Evolutionary conservation across 2,797 vertebrate genomes (phyloP).

Genomic region (Pseudochirops corinnae): DNA sequence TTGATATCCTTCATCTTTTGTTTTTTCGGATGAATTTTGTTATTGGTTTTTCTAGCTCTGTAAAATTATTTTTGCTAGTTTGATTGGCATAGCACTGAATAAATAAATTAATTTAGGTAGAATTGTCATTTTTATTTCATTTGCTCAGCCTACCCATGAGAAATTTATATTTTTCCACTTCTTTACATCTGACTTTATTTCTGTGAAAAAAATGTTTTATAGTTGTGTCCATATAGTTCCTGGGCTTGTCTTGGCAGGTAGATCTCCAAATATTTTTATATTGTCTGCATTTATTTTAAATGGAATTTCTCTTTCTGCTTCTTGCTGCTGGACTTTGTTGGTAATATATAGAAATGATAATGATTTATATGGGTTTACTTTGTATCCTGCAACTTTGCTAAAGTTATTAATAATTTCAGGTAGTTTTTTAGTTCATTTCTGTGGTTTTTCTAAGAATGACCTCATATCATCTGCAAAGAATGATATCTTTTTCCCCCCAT

Average conservation of each 20-base stretch:
- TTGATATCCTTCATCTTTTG: not conserved
- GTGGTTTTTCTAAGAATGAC: no score
- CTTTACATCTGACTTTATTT: not conserved
- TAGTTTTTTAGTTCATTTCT: no score
- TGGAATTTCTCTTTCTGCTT: not conserved
- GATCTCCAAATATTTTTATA: not conserved
- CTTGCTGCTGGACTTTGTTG: not conserved
- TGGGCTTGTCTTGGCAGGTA: no score
- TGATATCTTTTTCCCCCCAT: no score
- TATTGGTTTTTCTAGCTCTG: not conserved
- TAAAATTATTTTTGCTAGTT: not conserved
- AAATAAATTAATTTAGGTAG: not conserved
- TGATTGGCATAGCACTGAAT: not conserved
- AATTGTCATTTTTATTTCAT: not conserved
- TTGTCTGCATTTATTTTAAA: not conserved
- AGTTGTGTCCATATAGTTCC: not conserved
- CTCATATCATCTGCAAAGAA: no score
- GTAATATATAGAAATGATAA: no score
- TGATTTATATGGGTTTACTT: no score
- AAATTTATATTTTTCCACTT: not conserved
- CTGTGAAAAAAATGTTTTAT: not conserved
- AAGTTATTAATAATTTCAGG: no score
- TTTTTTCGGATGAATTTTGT: no score
- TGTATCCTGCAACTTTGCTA: no score
- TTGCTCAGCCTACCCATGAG: not conserved